phyloP scores from a whole-genome alignment of 1,140 invertebrate genomes.

The Heliconius congener region DNA sequence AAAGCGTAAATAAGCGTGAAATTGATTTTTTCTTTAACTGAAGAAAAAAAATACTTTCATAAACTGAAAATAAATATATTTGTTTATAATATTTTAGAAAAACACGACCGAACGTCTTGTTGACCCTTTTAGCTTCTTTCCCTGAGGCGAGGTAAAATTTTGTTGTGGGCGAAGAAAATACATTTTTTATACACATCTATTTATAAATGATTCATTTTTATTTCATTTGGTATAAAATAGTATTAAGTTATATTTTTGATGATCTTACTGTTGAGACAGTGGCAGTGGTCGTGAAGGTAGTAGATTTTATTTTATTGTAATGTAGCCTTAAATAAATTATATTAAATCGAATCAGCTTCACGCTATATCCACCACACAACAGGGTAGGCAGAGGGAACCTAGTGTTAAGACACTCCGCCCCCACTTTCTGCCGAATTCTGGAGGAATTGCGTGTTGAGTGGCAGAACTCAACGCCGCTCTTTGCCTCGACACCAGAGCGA shows the following conservation, averaged over 20 bases:
- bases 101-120: background rate
- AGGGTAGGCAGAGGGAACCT: no score
- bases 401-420: no score
- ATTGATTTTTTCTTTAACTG: background rate
- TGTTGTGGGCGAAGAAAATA: background rate
- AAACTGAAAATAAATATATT: background rate
- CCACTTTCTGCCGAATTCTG: no score
- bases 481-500: no score
- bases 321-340: no score
- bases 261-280: no score
- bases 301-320: no score
- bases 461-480: no score
- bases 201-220: background rate
- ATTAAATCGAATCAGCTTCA: no score
- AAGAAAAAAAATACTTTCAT: background rate
- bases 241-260: background rate
- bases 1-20: background rate
- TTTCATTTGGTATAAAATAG: background rate
- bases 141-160: conserved; percentile 5
- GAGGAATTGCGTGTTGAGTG: no score
- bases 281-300: no score
- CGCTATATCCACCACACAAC: no score
- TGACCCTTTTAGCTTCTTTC: conserved; percentile 2
- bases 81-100: background rate
- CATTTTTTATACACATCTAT: background rate